phyloP scores from a whole-genome alignment of 2,797 vertebrate genomes.

The Vireo griseus region DNA sequence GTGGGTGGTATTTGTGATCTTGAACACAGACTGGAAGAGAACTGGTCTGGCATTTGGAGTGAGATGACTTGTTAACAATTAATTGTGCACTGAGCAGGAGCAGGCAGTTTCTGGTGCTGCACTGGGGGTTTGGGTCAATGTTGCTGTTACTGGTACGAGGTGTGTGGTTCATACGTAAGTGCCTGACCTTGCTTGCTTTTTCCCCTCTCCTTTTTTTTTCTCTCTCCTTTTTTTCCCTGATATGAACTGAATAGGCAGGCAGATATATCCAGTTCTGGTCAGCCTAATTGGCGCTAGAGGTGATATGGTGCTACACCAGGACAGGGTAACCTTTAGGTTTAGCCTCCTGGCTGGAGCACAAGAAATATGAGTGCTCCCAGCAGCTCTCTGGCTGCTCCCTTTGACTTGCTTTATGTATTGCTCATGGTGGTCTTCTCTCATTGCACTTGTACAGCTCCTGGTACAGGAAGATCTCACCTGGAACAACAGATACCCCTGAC shows the following conservation, averaged over 20 bases:
- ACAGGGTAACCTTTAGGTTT: constrained; percentile 40
- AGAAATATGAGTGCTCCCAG: background rate
- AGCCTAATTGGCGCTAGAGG: constrained; percentile 4
- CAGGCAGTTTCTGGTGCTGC: background rate
- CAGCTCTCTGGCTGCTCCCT: background rate
- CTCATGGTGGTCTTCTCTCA: background rate
- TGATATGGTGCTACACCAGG: background rate
- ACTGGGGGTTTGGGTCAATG: background rate
- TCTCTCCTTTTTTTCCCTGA: constrained; percentile 10
- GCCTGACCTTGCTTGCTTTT: background rate
- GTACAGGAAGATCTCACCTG: background rate
- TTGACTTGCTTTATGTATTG: background rate
- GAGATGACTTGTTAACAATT: background rate
- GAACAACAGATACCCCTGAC: background rate
- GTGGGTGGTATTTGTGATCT: background rate
- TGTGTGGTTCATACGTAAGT: background rate
- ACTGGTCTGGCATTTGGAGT: background rate
- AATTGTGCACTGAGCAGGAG: background rate
- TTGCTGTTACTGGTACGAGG: background rate
- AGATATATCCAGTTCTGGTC: constrained; percentile 14
- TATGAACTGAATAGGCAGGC: constrained; percentile 19
- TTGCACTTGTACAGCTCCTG: background rate
- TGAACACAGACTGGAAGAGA: background rate
- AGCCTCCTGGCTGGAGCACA: background rate
- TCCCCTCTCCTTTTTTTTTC: background rate